A percentile compares a stretch with the other conserved stretches of the same genome.
Conservation (phyloP, 2,113 vertebrate species). For the Phalacrocorax carbo region DNA sequence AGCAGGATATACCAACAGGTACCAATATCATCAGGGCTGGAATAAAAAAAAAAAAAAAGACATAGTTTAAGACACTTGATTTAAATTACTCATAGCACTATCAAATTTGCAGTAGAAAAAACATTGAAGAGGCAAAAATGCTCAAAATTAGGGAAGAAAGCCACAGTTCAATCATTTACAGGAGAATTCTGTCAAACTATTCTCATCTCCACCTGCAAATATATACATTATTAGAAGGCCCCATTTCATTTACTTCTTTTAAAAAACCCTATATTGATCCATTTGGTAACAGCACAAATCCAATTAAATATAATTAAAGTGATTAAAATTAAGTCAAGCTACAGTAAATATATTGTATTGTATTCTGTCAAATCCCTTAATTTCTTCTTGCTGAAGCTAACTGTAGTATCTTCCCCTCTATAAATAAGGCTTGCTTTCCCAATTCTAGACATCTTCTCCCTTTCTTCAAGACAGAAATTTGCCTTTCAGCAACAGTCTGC, state of each 20-base stretch:
- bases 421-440: background rate
- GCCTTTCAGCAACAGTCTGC: background rate
- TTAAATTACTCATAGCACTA: background rate
- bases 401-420: background rate
- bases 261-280: background rate
- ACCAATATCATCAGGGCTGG: constrained; percentile 92
- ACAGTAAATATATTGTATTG: background rate
- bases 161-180: background rate
- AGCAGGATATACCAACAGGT: constrained; percentile 99
- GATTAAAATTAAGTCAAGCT: background rate
- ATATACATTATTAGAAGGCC: background rate
- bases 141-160: background rate
- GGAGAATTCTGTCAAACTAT: background rate
- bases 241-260: background rate
- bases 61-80: background rate
- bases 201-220: background rate
- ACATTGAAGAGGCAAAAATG: background rate
- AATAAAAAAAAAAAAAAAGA: constrained; percentile 7
- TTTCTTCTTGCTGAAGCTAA: background rate
- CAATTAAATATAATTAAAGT: background rate
- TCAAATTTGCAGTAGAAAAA: background rate
- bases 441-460: background rate
- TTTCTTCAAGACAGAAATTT: background rate
- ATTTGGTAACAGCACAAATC: background rate
- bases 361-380: background rate